A percentile compares a stretch with the other conserved stretches of the same genome.
phyloP scores from a whole-genome alignment of 1,140 invertebrate species.

The Cataglyphis hispanica region DNA sequence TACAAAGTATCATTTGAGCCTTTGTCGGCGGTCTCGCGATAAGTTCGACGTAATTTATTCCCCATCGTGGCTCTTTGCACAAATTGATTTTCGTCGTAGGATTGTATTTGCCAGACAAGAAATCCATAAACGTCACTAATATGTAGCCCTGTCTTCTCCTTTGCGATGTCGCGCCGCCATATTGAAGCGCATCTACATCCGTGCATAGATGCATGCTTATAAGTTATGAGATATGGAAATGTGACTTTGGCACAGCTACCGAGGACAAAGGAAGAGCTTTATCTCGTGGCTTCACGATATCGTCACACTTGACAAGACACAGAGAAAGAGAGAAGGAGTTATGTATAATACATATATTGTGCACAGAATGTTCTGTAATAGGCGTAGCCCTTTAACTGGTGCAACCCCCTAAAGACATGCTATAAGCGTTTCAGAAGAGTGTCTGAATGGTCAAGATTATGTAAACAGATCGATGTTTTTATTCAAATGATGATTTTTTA shows the following conservation, averaged over 20 bases:
- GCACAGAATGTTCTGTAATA: not conserved
- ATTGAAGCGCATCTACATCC: slow-evolving; percentile 42
- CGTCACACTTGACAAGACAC: slow-evolving; percentile 9
- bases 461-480: not conserved
- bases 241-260: slow-evolving; percentile 18
- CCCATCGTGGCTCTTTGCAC: slow-evolving; percentile 1
- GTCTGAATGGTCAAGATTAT: no score
- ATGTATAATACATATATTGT: no score
- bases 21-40: slow-evolving; percentile 7
- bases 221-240: slow-evolving; percentile 59
- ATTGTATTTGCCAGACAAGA: slow-evolving; percentile 21
- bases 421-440: no score
- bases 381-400: no score
- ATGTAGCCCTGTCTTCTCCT: not conserved
- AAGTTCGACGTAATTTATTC: slow-evolving; percentile 33
- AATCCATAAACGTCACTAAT: slow-evolving; percentile 62
- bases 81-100: slow-evolving; percentile 45
- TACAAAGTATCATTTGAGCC: slow-evolving; percentile 17
- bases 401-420: no score
- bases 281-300: slow-evolving; percentile 40
- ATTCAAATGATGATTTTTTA: not conserved
- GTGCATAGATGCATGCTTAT: slow-evolving; percentile 18
- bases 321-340: not conserved
- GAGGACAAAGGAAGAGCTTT: slow-evolving; percentile 44
- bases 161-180: slow-evolving; percentile 17